phyloP scores from a whole-genome alignment of 2,113 vertebrate genomes.

The Amblyornis subalaris region DNA sequence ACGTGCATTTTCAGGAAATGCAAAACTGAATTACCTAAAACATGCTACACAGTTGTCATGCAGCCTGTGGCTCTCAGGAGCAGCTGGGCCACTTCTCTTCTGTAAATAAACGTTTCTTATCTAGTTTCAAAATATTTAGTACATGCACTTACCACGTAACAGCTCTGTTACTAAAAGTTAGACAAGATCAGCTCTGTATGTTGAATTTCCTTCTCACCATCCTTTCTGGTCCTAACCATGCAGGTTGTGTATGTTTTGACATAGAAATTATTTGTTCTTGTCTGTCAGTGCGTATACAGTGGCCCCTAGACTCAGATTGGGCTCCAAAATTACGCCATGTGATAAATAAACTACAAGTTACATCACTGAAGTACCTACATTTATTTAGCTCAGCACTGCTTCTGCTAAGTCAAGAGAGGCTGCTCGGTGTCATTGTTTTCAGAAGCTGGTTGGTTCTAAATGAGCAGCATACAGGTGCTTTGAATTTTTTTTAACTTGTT shows the following conservation, averaged over 20 bases:
- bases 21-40: background rate
- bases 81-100: background rate
- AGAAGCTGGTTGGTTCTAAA: background rate
- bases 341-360: background rate
- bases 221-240: background rate
- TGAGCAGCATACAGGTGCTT: background rate
- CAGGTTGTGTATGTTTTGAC: background rate
- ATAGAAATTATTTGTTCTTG: background rate
- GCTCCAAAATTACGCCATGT: background rate
- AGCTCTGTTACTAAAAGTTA: background rate
- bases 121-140: background rate
- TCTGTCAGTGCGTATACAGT: background rate
- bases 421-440: accelerated
- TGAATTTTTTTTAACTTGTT: background rate
- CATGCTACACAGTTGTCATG: background rate
- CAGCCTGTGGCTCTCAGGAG: background rate
- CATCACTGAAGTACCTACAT: background rate
- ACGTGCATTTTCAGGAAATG: background rate
- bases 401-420: background rate
- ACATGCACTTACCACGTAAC: background rate
- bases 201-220: background rate
- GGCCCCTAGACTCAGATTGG: background rate
- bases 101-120: background rate
- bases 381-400: background rate
- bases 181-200: background rate